phyloP scores from a whole-genome alignment of 2,888 invertebrate genomes.

The Alloplasta piceator region DNA sequence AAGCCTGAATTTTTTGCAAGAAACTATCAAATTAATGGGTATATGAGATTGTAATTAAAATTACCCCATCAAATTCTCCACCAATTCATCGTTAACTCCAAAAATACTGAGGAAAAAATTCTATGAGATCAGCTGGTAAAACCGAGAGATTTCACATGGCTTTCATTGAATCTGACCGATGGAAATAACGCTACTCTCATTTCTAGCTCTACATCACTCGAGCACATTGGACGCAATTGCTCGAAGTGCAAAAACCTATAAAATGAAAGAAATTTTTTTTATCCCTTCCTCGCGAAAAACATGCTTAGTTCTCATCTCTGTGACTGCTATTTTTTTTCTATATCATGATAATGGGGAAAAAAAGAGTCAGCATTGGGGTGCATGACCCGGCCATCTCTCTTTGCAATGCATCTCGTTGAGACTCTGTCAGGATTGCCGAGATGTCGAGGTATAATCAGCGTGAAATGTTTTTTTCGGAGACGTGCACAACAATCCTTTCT shows the following conservation, averaged over 20 bases:
- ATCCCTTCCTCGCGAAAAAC: constrained; percentile 49
- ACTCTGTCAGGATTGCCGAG: constrained; percentile 24
- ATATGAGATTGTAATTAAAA: too few relatives aligned
- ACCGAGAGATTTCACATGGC: too few relatives aligned
- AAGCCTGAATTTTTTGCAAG: too few relatives aligned
- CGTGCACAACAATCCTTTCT: constrained; percentile 66
- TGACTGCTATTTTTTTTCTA: constrained; percentile 51
- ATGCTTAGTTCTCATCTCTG: constrained; percentile 51
- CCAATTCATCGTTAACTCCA: too few relatives aligned
- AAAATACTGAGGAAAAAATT: too few relatives aligned
- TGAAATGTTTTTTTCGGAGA: constrained; percentile 74
- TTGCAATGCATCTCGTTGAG: constrained; percentile 57
- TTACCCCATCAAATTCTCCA: too few relatives aligned
- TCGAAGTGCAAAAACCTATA: constrained; percentile 47
- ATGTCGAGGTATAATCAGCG: constrained; percentile 74
- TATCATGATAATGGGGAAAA: constrained; percentile 54
- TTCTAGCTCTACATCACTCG: constrained; percentile 3
- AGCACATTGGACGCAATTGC: constrained; percentile 48
- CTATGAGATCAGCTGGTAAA: too few relatives aligned
- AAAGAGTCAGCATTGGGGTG: constrained; percentile 53
- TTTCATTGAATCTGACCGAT: constrained; percentile 5
- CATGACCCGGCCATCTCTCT: constrained; percentile 42
- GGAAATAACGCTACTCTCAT: constrained; percentile 15
- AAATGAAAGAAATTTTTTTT: constrained; percentile 29
- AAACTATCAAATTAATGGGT: too few relatives aligned